Percentiles rank a stretch among this genome's conserved stretches.
phyloP scores from a whole-genome alignment of 1,140 invertebrate species.

The Vollenhovia emeryi region DNA sequence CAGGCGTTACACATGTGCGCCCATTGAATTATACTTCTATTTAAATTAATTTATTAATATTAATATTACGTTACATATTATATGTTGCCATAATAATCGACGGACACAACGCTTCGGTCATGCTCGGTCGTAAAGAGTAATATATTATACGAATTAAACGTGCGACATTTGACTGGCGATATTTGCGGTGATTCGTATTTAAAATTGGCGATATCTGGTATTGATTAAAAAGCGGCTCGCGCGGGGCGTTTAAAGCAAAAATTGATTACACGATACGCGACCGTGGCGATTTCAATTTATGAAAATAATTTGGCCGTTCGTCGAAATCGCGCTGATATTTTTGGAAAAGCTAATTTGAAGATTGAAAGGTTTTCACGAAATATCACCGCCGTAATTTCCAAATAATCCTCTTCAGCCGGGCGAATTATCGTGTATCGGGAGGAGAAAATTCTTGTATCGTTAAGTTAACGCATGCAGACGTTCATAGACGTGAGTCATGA shows the following conservation, averaged over 20 bases:
- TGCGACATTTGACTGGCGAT: conserved; percentile 2
- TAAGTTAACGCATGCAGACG: not conserved
- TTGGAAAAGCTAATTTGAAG: conserved; percentile 22
- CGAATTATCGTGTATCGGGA: not conserved
- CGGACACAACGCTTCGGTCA: not conserved
- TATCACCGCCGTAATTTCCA: not conserved
- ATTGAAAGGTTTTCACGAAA: not conserved
- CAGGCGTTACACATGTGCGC: not conserved
- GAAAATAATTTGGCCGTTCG: conserved; percentile 43
- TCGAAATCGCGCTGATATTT: conserved; percentile 13
- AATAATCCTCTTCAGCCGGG: not conserved
- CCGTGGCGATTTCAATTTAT: conserved; percentile 43
- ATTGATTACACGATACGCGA: conserved; percentile 27
- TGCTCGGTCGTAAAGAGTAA: conserved; percentile 27
- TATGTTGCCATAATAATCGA: conserved; percentile 24
- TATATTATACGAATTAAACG: conserved; percentile 50
- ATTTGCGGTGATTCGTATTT: conserved; percentile 37
- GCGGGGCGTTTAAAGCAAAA: conserved; percentile 27
- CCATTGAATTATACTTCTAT: conserved; percentile 13
- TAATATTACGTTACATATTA: conserved; percentile 43
- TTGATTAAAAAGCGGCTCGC: conserved; percentile 36
- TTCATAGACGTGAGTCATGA: not conserved
- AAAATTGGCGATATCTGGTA: conserved; percentile 47
- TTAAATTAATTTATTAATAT: conserved; percentile 48
- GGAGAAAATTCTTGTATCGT: not conserved